Conservation (phyloP, 2,113 vertebrate species). For the Chiloscyllium plagiosum region DNA sequence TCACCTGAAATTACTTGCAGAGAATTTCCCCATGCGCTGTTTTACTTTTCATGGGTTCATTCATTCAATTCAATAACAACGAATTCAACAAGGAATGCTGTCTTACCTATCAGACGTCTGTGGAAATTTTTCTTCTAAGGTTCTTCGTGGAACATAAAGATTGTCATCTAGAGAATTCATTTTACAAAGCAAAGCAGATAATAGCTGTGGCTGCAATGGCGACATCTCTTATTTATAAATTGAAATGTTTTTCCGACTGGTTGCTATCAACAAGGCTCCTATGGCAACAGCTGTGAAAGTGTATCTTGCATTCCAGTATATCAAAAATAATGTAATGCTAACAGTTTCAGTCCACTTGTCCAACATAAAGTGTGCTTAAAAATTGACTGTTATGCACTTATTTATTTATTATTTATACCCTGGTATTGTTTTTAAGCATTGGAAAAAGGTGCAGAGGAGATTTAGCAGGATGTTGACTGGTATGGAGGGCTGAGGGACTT, state of each 20-base stretch:
- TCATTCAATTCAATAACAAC: neutral
- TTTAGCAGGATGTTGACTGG: too few species aligned
- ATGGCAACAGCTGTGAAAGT: neutral
- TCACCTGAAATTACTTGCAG: neutral
- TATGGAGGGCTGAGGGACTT: too few species aligned
- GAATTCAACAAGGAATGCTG: neutral
- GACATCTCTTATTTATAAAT: too few species aligned
- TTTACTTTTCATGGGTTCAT: neutral
- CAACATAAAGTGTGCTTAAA: neutral
- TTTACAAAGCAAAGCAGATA: neutral
- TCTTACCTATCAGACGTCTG: neutral
- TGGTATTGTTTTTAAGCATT: neutral
- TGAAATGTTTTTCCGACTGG: neutral
- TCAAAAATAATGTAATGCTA: neutral
- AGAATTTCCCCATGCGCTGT: neutral
- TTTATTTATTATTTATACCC: neutral
- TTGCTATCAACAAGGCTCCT: neutral
- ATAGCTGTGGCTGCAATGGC: neutral
- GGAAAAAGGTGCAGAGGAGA: too few species aligned
- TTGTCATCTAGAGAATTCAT: neutral
- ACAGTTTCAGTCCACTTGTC: neutral
- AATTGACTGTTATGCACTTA: neutral
- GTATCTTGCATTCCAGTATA: neutral
- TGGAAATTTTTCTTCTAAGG: neutral
- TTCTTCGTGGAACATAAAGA: slow-evolving; percentile 8